A percentile compares a stretch with the other conserved stretches of the same genome.
phyloP scores from a whole-genome alignment of 2,797 vertebrate genomes.

The Cossypha polioptera region DNA sequence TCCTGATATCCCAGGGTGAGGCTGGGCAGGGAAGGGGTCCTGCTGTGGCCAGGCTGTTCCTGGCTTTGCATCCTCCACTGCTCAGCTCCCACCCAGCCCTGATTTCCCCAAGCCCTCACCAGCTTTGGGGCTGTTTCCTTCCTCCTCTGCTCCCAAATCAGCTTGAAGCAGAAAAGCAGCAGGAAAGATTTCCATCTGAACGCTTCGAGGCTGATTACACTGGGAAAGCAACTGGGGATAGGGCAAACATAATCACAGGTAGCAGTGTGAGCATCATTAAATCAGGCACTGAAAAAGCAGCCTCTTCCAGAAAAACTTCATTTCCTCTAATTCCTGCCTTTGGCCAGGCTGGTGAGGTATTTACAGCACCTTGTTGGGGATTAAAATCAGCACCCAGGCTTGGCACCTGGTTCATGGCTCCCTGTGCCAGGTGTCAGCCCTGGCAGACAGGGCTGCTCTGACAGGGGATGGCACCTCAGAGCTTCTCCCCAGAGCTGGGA shows the following conservation, averaged over 20 bases:
- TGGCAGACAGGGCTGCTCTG: neutral
- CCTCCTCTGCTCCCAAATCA: neutral
- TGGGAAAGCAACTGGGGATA: neutral
- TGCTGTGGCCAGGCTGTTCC: neutral
- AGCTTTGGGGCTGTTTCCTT: neutral
- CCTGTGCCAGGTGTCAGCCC: neutral
- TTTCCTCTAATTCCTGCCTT: neutral
- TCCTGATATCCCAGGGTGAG: fast-evolving
- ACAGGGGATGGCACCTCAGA: neutral
- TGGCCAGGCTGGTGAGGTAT: neutral
- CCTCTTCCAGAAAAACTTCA: neutral
- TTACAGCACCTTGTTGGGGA: neutral
- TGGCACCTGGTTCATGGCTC: neutral
- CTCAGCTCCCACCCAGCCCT: neutral
- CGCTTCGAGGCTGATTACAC: neutral
- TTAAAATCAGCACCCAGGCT: neutral
- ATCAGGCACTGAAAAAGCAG: neutral
- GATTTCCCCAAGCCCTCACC: neutral
- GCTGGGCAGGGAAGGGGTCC: too few species aligned
- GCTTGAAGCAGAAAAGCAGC: neutral
- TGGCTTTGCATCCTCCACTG: neutral
- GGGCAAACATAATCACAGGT: constrained; percentile 21
- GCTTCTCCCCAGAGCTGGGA: neutral
- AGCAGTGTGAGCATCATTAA: neutral
- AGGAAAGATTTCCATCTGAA: neutral